Conservation (phyloP, 2,888 invertebrate species). For the Suillia variegata region DNA sequence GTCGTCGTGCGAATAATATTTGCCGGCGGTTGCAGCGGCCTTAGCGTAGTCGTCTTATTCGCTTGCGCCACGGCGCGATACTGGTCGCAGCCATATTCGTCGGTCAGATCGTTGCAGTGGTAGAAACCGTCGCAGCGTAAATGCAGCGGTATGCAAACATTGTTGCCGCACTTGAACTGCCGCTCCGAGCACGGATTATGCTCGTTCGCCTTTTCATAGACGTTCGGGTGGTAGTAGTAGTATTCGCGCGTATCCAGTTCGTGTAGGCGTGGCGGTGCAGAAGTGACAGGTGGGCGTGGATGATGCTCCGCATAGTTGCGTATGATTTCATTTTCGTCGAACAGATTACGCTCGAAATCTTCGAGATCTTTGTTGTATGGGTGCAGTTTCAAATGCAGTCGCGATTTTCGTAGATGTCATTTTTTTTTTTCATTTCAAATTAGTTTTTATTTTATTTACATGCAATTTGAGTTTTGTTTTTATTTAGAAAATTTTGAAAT, state of each 20-base stretch:
- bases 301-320: conserved; percentile 39
- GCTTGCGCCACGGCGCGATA: conserved; percentile 23
- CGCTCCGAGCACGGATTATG: conserved; percentile 61
- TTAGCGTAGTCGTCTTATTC: neutral
- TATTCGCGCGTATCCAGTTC: conserved; percentile 38
- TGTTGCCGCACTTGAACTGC: conserved; percentile 67
- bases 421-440: conserved; percentile 6
- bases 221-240: conserved; percentile 31
- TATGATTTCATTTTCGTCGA: conserved; percentile 44
- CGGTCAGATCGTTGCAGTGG: conserved; percentile 69
- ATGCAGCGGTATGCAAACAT: conserved; percentile 65
- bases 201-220: conserved; percentile 41
- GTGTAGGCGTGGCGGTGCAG: conserved; percentile 26
- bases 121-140: conserved; percentile 65
- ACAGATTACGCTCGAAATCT: conserved; percentile 26
- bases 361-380: neutral
- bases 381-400: conserved; percentile 27
- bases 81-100: conserved; percentile 63
- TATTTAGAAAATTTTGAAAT: conserved; percentile 26
- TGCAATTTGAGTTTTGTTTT: no score
- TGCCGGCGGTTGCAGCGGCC: conserved; percentile 22
- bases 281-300: conserved; percentile 20
- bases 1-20: conserved; percentile 30
- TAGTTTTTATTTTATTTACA: neutral
- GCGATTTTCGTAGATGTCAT: conserved; percentile 11